phyloP scores from a whole-genome alignment of 2,113 vertebrate genomes.

The Ciconia maguari region DNA sequence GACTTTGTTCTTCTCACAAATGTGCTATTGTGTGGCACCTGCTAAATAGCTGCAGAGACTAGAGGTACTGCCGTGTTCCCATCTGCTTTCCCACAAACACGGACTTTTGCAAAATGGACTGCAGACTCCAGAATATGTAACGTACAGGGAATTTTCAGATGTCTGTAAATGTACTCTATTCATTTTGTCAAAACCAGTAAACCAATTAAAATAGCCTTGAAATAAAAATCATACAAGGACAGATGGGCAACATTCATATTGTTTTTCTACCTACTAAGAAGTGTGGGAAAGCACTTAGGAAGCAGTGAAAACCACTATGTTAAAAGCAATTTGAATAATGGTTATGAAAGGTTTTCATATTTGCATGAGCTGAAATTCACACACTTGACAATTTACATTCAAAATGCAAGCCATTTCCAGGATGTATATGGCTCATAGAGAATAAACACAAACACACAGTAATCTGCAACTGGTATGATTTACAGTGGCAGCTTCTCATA shows the following conservation, averaged over 20 bases:
- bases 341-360: neutral
- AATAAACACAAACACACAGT: constrained; percentile 5
- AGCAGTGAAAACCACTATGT: neutral
- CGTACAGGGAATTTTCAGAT: neutral
- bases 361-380: constrained; percentile 20
- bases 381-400: neutral
- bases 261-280: neutral
- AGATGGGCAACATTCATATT: neutral
- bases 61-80: neutral
- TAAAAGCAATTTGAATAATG: constrained; percentile 29
- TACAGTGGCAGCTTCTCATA: neutral
- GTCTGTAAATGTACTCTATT: neutral
- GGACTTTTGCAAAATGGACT: neutral
- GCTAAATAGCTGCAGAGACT: neutral
- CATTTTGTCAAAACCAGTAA: neutral
- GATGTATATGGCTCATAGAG: neutral
- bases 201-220: neutral
- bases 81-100: neutral
- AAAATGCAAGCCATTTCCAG: constrained; percentile 11
- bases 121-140: neutral
- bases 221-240: constrained; percentile 14
- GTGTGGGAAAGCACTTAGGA: neutral
- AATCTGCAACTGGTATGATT: neutral
- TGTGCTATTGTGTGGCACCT: neutral
- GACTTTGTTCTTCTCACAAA: neutral